These are phyloP conservation scores for Osmoderma eremita DNA, from an alignment of 2,888 invertebrate genomes.

Conservation along the genomic window DNA sequence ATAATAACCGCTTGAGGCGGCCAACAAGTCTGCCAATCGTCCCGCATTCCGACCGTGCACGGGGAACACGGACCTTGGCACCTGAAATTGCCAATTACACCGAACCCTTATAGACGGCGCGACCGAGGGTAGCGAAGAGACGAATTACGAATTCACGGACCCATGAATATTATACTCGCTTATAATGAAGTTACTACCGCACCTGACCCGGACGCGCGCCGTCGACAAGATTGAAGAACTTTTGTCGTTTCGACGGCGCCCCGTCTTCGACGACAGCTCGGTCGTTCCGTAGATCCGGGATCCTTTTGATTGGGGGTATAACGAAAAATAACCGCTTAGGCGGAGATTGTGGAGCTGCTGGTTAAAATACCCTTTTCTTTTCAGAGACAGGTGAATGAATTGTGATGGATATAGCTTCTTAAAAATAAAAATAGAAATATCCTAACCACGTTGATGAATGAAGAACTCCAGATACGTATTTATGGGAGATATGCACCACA, in stretches of 20 bases:
- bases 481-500: no score
- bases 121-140: conserved; percentile 45
- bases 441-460: no score
- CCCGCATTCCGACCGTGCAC: not conserved
- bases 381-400: no score
- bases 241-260: conserved; percentile 2
- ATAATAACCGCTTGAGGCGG: not conserved
- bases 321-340: no score
- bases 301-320: no score
- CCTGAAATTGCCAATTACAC: conserved; percentile 53
- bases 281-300: no score
- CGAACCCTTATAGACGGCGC: conserved; percentile 46
- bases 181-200: conserved; percentile 50
- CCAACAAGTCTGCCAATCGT: not conserved
- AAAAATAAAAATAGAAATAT: no score
- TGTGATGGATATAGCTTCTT: no score
- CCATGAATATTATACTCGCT: conserved; percentile 55
- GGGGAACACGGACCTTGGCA: not conserved
- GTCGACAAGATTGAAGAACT: conserved; percentile 17
- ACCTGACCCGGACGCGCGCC: conserved; percentile 2
- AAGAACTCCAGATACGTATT: no score
- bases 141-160: conserved; percentile 56
- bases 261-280: no score
- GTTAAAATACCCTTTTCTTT: no score
- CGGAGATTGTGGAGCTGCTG: no score